Evolutionary conservation across 2,113 vertebrate genomes (phyloP).

Genomic region (Callipepla californica): DNA sequence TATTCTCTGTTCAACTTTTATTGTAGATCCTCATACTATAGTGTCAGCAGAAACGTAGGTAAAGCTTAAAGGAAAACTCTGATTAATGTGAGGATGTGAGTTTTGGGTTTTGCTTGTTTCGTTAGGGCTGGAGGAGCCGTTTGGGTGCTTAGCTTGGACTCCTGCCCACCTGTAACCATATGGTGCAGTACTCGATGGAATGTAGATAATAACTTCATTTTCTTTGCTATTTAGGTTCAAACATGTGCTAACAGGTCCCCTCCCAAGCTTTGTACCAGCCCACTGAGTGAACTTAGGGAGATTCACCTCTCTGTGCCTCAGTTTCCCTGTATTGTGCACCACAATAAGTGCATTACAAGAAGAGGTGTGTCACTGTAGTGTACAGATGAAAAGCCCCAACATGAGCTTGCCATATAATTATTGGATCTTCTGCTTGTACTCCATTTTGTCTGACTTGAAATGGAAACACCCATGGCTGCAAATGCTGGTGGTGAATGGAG

Average conservation of each 20-base stretch:
- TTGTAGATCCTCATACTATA: background rate
- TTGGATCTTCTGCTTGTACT: background rate
- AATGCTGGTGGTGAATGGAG: background rate
- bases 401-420: background rate
- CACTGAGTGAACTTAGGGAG: background rate
- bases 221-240: constrained; percentile 61
- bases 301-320: background rate
- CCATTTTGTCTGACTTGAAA: background rate
- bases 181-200: constrained; percentile 46
- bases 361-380: too few relatives aligned
- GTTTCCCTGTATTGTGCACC: background rate
- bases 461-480: background rate
- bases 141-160: constrained; percentile 51
- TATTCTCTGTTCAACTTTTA: constrained; percentile 20
- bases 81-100: background rate
- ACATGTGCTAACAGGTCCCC: constrained; percentile 55
- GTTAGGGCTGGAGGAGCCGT: constrained; percentile 16
- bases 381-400: background rate
- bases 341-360: background rate
- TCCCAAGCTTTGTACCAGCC: constrained; percentile 32
- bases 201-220: constrained; percentile 66
- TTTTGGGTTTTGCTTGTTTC: constrained; percentile 43
- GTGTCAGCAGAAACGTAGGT: background rate
- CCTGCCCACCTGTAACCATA: constrained; percentile 26
- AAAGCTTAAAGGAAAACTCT: constrained; percentile 17